phyloP scores from a whole-genome alignment of 2,797 vertebrate genomes.

The Bryconaethiops microstoma region DNA sequence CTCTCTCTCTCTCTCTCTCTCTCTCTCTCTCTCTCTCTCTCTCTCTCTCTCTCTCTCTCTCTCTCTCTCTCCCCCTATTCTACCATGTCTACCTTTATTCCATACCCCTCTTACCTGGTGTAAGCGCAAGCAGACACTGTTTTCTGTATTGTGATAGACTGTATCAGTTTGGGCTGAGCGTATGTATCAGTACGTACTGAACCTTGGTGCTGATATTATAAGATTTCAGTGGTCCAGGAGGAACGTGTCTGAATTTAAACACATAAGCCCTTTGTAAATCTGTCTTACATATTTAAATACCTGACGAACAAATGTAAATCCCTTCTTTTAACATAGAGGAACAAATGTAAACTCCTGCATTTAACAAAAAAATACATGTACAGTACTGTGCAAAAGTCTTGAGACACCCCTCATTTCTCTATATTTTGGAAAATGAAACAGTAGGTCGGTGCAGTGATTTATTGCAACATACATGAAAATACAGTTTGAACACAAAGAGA shows the following conservation, averaged over 20 bases:
- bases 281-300: conserved; percentile 28
- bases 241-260: conserved; percentile 18
- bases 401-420: no score
- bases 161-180: conserved; percentile 22
- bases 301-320: conserved; percentile 1
- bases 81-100: conserved; percentile 5
- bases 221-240: conserved; percentile 11
- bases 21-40: conserved; percentile 24
- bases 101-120: neutral
- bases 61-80: neutral
- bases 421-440: no score
- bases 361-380: neutral
- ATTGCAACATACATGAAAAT: no score
- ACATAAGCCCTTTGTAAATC: conserved; percentile 9
- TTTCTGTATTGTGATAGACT: conserved; percentile 31
- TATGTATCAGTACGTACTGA: conserved; percentile 18
- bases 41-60: neutral
- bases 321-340: conserved; percentile 2
- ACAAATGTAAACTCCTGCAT: neutral
- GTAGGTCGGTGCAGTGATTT: no score
- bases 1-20: conserved; percentile 29
- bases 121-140: conserved; percentile 22
- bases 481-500: no score
- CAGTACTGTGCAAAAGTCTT: no score
- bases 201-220: conserved; percentile 25